Base-by-base conservation (phyloP, 2,888 invertebrate species). In the Xestia xanthographa region DNA sequence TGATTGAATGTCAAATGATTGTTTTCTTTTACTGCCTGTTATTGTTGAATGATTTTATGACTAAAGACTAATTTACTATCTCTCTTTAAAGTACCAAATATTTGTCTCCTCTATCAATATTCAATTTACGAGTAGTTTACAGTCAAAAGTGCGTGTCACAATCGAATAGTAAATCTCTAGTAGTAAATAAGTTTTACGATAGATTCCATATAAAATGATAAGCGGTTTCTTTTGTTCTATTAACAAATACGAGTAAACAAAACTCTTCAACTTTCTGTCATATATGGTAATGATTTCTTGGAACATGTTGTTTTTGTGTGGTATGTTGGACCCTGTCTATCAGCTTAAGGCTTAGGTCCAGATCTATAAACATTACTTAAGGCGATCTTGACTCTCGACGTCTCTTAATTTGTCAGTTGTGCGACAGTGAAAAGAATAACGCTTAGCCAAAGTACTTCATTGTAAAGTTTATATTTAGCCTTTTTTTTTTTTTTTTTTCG, bases 201-300 rank as follows among this genome's bases (percentile, higher is more conserved):
- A 73, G 45, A 62, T 66, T 29, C 4, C 3, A 26, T 74, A 62
- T 48, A 56, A 34, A 67, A 26, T 29, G 66, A 79, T 74, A 67
- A 62, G 63, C 34, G 26, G 48, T 75, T 67, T 67, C 66, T 56
- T 74, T 80, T 67, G 72, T 79, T 72, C n/a, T 66, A 63, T 41
- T 9, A 41, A 74, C 34, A 53, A 53, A 66, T 62, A 34, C 34
- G 34, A 34, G 34, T 34, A 79, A 67, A 79, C 66, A 66, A 63
- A 67, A 74, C 80, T 67, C 80, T 74, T 79, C 45, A 78, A 41
- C 45, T 66, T 53, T 43, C 17, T n/a, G 26, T 53, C 50, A 22
- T 29, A 41, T 45, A 77, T 20, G 5, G n/a, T 50, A 34, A 66
- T 79, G 22, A 58, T 72, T 72, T 79, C 65, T 66, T n/a, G 4